A percentile compares a stretch with the other conserved stretches of the same genome.
Evolutionary conservation across 2,888 invertebrate species (phyloP).

Genomic region (Drosophila ezoana): DNA sequence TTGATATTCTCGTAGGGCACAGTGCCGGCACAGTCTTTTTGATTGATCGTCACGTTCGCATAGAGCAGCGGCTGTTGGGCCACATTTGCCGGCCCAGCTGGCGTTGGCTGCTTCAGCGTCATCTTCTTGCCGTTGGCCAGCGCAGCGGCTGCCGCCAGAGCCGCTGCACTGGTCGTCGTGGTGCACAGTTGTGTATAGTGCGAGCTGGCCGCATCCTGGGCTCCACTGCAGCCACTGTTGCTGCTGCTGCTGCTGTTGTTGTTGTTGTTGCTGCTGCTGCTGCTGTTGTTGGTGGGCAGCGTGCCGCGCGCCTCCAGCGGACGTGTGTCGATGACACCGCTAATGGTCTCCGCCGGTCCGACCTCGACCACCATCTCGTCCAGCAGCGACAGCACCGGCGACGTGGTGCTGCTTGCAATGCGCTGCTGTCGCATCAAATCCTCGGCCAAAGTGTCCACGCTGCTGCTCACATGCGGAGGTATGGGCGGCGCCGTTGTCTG

Average conservation of each 20-base stretch:
- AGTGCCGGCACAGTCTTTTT: constrained; percentile 84
- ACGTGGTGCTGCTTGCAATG: constrained; percentile 68
- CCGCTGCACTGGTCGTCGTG: constrained; percentile 71
- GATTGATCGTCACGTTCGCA: constrained; percentile 85
- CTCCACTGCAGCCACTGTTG: not conserved
- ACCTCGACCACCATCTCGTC: constrained; percentile 88
- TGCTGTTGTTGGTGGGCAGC: constrained; percentile 43
- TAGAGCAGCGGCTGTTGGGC: constrained; percentile 81
- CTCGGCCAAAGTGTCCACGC: constrained; percentile 81
- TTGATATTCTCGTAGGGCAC: constrained; percentile 94
- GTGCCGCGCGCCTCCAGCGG: constrained; percentile 84
- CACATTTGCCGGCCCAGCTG: constrained; percentile 31
- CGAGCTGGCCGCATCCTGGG: constrained; percentile 58
- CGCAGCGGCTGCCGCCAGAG: constrained; percentile 55
- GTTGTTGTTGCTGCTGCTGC: not conserved
- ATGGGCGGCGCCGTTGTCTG: constrained; percentile 84
- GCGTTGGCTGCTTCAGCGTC: constrained; percentile 45
- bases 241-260: not conserved
- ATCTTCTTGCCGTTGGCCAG: constrained; percentile 56
- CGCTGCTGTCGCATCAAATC: constrained; percentile 81
- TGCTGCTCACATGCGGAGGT: constrained; percentile 82
- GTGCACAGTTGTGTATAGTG: constrained; percentile 78
- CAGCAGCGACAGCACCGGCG: constrained; percentile 72
- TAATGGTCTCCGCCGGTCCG: constrained; percentile 90
- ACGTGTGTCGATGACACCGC: constrained; percentile 89